phyloP scores from a whole-genome alignment of 2,888 invertebrate genomes.

The Plebejus melissa region DNA sequence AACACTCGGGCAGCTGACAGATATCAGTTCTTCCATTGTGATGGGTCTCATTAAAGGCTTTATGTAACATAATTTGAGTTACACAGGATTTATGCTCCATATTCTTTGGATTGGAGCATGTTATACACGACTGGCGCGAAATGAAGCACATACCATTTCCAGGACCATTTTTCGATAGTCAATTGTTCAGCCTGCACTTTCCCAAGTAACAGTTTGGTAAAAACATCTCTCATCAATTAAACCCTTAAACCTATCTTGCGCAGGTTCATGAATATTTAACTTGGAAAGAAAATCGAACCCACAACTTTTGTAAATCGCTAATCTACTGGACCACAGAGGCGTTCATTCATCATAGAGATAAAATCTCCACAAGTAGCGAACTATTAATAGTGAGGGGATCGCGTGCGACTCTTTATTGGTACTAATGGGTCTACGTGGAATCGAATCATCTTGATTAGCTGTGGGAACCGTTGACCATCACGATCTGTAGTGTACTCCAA shows the following conservation, averaged over 20 bases:
- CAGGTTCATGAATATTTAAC: too few relatives aligned
- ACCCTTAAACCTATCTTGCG: too few relatives aligned
- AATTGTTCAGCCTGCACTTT: neutral
- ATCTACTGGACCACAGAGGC: neutral
- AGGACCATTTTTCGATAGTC: neutral
- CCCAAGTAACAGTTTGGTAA: neutral
- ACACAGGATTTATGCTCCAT: neutral
- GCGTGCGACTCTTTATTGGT: constrained; percentile 12
- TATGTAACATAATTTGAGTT: neutral
- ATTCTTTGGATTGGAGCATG: neutral
- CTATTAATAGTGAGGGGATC: neutral
- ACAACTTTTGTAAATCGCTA: neutral
- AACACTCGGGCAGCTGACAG: neutral
- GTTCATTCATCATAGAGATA: neutral
- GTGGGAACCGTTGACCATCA: neutral
- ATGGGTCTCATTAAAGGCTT: neutral
- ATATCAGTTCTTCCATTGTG: neutral
- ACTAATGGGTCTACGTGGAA: constrained; percentile 20
- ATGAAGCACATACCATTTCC: too few relatives aligned
- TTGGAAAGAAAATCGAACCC: neutral
- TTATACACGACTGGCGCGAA: neutral
- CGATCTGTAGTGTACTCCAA: neutral
- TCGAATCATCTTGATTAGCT: constrained; percentile 2
- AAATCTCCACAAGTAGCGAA: constrained; percentile 5
- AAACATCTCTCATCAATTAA: too few relatives aligned